Conservation (phyloP, 2,113 vertebrate genomes). For the Glareola pratincola region DNA sequence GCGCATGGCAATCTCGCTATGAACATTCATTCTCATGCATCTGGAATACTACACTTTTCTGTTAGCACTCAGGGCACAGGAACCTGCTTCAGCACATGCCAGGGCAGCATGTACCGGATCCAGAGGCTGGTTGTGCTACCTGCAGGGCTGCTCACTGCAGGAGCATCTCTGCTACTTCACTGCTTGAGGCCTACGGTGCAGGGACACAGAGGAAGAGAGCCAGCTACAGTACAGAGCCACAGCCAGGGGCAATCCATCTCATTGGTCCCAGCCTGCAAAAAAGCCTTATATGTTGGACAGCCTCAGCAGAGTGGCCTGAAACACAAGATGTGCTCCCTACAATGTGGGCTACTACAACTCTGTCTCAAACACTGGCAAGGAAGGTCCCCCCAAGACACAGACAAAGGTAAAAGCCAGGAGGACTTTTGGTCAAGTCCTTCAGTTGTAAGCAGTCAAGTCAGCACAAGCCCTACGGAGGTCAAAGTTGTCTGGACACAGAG, state of each 20-base stretch:
- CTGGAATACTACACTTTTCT: neutral
- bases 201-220: neutral
- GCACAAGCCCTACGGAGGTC: neutral
- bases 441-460: neutral
- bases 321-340: neutral
- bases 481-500: neutral
- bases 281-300: neutral
- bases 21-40: neutral
- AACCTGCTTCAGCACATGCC: neutral
- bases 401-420: neutral
- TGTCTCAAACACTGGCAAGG: neutral
- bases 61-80: neutral
- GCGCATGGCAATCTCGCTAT: accelerated
- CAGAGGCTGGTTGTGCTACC: neutral
- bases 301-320: neutral
- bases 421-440: neutral
- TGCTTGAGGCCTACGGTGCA: neutral
- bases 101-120: accelerated
- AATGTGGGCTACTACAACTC: neutral
- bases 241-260: neutral
- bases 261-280: neutral
- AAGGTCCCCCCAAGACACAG: neutral
- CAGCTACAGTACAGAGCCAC: neutral
- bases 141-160: neutral
- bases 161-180: neutral